Base-by-base conservation (phyloP, 37 sponge, comb jelly and placozoan species). In the Beroe forskalii region DNA sequence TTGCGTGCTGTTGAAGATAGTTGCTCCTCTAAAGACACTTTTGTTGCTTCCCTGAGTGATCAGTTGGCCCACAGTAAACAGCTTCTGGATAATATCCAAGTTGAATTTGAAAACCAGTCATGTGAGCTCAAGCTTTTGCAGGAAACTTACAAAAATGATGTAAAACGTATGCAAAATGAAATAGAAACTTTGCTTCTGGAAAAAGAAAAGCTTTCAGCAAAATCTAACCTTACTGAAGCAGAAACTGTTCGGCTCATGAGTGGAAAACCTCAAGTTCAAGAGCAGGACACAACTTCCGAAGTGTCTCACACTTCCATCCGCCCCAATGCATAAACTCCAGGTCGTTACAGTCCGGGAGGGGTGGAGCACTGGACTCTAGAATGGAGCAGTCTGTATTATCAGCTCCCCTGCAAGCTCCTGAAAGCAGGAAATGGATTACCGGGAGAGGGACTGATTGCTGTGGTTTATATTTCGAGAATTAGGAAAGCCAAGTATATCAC, bases 171-270 rank as follows among this genome's bases (percentile, higher is more conserved):
- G 86, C 44, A 44, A 48, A 80, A 80, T 6, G 55, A 44, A 31
- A 43, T 33, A 80, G 86, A 80, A 80, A 37, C 40, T 12, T n/a
- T n/a, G n/a, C 42, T 32, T 25, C 35, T 25, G 48, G 55, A 41
- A 22, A 80, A 25, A 44, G 86, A 80, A 48, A 80, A 80, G 55
- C 44, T 23, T n/a, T n/a, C 1, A n/a, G 43, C 44, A 20, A 35
- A 80, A 80, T 12, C 86, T 30, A 44, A 24, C 20, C 55, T 80
- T 6, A 80, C 86, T 80, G 86, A 80, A 43, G 86, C 86, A 33
- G 86, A 80, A 43, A 80, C 44, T n/a, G 55, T 80, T 17, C 37
- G 86, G 23, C 30, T 80, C 48, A 80, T 80, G 86, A 80, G 86
- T 25, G 86, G 55, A 19, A 80, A 43, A 38, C 86, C 48, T n/a